Percentiles rank a stretch among this genome's conserved stretches.
Conservation (phyloP, 2,797 vertebrate genomes). For the Sus cebifrons region DNA sequence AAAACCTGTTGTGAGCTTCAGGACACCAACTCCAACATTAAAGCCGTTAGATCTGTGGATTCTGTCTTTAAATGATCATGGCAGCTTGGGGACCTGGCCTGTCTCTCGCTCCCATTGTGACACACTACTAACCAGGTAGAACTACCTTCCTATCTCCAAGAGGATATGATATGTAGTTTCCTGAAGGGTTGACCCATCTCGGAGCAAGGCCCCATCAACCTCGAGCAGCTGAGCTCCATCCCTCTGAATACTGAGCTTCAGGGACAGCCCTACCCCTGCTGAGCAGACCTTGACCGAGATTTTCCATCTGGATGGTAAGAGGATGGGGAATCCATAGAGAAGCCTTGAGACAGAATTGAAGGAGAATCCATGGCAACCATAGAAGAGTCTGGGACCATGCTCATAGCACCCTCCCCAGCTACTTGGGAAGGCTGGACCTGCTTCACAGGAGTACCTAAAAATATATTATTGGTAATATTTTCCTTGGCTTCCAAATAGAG, state of each 20-base stretch:
- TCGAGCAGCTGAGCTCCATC: background rate
- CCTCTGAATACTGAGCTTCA: background rate
- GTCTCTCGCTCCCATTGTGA: background rate
- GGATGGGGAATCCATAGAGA: background rate
- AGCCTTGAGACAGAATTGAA: background rate
- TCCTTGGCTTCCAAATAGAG: constrained; percentile 54
- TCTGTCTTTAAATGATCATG: background rate
- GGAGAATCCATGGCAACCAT: background rate
- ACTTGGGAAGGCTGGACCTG: background rate
- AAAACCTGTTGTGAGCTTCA: background rate
- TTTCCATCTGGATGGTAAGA: constrained; percentile 27
- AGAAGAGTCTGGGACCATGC: background rate
- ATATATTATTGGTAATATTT: constrained; percentile 46
- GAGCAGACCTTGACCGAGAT: background rate
- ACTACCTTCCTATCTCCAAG: constrained; percentile 54
- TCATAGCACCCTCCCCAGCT: background rate
- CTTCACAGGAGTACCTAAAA: background rate
- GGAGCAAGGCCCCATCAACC: background rate
- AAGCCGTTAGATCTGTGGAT: rapidly evolving
- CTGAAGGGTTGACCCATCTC: constrained; percentile 36
- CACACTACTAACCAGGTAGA: background rate
- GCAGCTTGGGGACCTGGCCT: background rate
- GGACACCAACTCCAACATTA: background rate
- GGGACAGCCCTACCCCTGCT: background rate
- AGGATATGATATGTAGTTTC: constrained; percentile 73